These are phyloP conservation scores for Pipra filicauda DNA, from an alignment of 2,113 vertebrate species.

Conservation along the genomic window DNA sequence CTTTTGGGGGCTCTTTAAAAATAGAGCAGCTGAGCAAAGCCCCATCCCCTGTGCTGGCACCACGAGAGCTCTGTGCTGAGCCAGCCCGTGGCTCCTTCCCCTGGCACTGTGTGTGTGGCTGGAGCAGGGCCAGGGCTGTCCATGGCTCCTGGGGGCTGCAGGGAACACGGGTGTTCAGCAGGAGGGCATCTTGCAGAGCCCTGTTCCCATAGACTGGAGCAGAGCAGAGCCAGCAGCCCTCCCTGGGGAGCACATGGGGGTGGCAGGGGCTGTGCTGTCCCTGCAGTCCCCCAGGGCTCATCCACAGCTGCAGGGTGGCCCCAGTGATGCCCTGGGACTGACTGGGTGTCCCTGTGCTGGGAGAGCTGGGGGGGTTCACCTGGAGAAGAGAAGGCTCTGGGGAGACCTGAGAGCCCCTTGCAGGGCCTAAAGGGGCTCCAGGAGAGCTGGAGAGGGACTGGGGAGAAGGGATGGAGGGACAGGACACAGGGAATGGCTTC, in stretches of 20 bases:
- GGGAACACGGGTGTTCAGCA: fast-evolving
- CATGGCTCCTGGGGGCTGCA: neutral
- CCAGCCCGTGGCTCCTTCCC: fast-evolving
- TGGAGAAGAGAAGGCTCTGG: neutral
- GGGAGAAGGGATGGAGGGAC: neutral
- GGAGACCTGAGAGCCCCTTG: neutral
- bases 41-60: fast-evolving
- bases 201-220: neutral
- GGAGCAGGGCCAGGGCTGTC: neutral
- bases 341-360: fast-evolving
- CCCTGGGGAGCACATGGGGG: fast-evolving
- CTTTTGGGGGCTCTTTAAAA: neutral
- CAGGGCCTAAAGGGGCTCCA: neutral
- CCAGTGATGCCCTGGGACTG: fast-evolving
- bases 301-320: fast-evolving
- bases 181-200: fast-evolving
- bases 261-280: fast-evolving
- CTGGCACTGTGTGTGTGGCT: fast-evolving
- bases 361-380: neutral
- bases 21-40: neutral
- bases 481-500: neutral
- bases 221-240: neutral
- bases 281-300: neutral
- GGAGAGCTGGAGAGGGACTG: neutral
- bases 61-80: fast-evolving